Percentiles rank a stretch among this genome's conserved stretches.
Evolutionary conservation across 1,140 invertebrate genomes (phyloP).

Genomic region (Formica selysi): DNA sequence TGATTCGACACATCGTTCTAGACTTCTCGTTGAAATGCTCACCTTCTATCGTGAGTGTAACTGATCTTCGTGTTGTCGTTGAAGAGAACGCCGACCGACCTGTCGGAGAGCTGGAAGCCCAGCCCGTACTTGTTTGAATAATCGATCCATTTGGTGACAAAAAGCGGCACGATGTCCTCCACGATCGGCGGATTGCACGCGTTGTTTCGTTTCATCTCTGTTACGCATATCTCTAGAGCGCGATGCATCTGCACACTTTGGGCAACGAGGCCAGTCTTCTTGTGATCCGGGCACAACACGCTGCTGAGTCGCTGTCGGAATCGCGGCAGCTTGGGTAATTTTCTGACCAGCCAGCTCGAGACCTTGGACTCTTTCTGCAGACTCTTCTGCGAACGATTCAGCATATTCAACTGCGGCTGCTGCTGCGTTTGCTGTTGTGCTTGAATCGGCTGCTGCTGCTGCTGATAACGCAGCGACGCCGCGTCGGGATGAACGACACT

Average conservation of each 20-base stretch:
- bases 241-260: slow-evolving; percentile 79
- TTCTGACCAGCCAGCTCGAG: slow-evolving; percentile 79
- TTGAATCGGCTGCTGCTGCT: slow-evolving; percentile 29
- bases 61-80: slow-evolving; percentile 90
- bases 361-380: slow-evolving; percentile 78
- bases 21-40: slow-evolving; percentile 70
- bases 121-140: slow-evolving; percentile 92
- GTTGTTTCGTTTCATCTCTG: slow-evolving; percentile 72
- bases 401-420: slow-evolving; percentile 3
- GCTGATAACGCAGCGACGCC: slow-evolving; percentile 42
- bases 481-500: slow-evolving; percentile 40
- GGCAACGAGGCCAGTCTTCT: slow-evolving; percentile 72
- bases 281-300: slow-evolving; percentile 83
- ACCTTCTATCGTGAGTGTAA: slow-evolving; percentile 88
- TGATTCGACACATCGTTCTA: background rate
- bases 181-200: slow-evolving; percentile 84
- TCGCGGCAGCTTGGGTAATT: slow-evolving; percentile 79
- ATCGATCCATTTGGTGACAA: slow-evolving; percentile 92
- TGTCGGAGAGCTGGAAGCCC: slow-evolving; percentile 91
- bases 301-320: slow-evolving; percentile 83
- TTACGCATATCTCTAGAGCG: slow-evolving; percentile 78
- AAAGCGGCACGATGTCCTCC: slow-evolving; percentile 87
- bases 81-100: slow-evolving; percentile 90
- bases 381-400: slow-evolving; percentile 60
- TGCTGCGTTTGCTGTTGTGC: slow-evolving; percentile 46